Evolutionary conservation across 2,888 invertebrate genomes (phyloP).

Genomic region (Drosophila koepferae): DNA sequence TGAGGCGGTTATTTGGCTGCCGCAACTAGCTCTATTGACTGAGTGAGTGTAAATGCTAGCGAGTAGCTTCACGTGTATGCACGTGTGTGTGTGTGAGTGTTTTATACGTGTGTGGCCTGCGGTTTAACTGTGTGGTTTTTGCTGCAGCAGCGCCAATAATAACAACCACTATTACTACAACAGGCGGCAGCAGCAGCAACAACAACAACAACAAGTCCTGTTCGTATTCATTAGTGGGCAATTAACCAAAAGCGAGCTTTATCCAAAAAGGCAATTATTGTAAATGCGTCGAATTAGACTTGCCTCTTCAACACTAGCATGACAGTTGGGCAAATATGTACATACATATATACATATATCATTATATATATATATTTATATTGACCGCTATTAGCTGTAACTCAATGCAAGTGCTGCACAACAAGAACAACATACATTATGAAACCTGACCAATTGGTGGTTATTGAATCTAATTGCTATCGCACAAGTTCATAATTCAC

Average conservation of each 20-base stretch:
- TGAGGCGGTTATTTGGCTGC: conserved; percentile 60
- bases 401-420: conserved; percentile 24
- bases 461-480: conserved; percentile 31
- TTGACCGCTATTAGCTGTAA: conserved; percentile 15
- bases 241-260: conserved; percentile 75
- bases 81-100: conserved; percentile 8
- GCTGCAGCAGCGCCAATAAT: conserved; percentile 17
- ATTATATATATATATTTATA: neutral
- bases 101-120: conserved; percentile 27
- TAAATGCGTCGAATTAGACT: conserved; percentile 64
- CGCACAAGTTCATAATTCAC: conserved; percentile 14
- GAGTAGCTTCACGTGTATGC: conserved; percentile 18
- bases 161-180: conserved; percentile 13
- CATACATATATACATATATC: neutral
- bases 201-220: conserved; percentile 17
- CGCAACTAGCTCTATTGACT: conserved; percentile 59
- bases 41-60: conserved; percentile 41
- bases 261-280: conserved; percentile 70
- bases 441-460: conserved; percentile 7
- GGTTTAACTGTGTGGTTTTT: conserved; percentile 59
- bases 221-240: conserved; percentile 72
- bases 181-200: conserved; percentile 4
- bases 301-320: conserved; percentile 19
- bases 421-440: neutral
- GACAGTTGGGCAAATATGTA: conserved; percentile 3